A percentile compares a stretch with the other conserved stretches of the same genome.
phyloP scores from a whole-genome alignment of 2,797 vertebrate genomes.

The Pagetopsis macropterus region DNA sequence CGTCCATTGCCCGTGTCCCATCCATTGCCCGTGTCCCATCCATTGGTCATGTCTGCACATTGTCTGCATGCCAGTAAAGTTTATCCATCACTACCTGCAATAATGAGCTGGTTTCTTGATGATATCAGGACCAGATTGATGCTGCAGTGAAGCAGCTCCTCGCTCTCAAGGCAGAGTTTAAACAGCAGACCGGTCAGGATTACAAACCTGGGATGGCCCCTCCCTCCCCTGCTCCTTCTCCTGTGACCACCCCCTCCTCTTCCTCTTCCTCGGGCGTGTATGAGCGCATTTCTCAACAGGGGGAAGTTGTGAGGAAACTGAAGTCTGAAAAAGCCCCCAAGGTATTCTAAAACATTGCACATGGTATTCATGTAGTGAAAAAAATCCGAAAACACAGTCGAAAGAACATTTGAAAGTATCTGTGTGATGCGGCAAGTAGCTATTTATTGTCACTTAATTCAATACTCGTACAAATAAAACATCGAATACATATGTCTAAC shows the following conservation, averaged over 20 bases:
- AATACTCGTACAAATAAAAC: neutral
- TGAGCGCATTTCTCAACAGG: slow-evolving; percentile 82
- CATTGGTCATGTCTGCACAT: neutral
- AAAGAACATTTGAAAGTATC: too few relatives aligned
- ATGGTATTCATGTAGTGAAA: neutral
- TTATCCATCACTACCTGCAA: neutral
- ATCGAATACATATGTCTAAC: neutral
- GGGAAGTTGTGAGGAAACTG: slow-evolving; percentile 84
- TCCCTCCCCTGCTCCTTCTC: slow-evolving; percentile 48
- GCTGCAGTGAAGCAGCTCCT: slow-evolving; percentile 88
- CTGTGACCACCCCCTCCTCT: slow-evolving; percentile 26
- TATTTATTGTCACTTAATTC: neutral
- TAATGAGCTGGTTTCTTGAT: slow-evolving; percentile 61
- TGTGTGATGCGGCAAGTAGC: neutral
- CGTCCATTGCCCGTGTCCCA: neutral
- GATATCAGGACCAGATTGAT: slow-evolving; percentile 85
- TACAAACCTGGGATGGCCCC: slow-evolving; percentile 86
- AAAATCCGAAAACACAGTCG: too few relatives aligned
- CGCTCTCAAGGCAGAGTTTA: slow-evolving; percentile 88
- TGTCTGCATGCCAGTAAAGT: slow-evolving; percentile 43
- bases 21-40: neutral
- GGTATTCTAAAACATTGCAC: slow-evolving; percentile 69
- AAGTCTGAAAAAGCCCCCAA: slow-evolving; percentile 86
- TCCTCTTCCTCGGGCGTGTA: slow-evolving; percentile 65
- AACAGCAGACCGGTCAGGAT: slow-evolving; percentile 88